These are phyloP conservation scores for Sceloporus tristichus DNA, from an alignment of 2,113 vertebrate species.

Conservation along the genomic window DNA sequence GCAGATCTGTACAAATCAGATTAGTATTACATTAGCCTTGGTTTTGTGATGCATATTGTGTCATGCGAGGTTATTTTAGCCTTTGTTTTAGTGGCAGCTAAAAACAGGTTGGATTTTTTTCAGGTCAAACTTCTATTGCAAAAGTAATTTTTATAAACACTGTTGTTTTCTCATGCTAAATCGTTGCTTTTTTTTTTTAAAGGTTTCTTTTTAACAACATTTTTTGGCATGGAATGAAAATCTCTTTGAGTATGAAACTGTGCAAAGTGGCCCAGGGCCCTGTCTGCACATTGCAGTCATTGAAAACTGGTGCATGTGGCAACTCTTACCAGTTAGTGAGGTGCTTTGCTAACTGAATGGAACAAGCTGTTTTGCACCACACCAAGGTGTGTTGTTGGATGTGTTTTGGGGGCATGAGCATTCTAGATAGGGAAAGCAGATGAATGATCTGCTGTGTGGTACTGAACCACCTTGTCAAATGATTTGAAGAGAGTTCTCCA, in stretches of 20 bases:
- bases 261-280: not conserved
- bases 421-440: too few relatives aligned
- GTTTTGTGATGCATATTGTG: slow-evolving; percentile 36
- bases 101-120: not conserved
- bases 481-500: not conserved
- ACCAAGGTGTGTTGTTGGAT: not conserved
- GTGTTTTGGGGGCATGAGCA: not conserved
- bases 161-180: slow-evolving; percentile 2
- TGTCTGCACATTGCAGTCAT: not conserved
- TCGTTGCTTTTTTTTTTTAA: slow-evolving; percentile 7
- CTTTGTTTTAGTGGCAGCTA: not conserved
- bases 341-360: not conserved
- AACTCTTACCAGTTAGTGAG: not conserved
- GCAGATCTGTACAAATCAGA: slow-evolving; percentile 40
- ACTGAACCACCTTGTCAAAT: too few relatives aligned
- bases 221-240: not conserved
- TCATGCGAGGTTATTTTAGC: not conserved
- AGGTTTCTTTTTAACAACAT: not conserved
- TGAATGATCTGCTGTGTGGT: not conserved
- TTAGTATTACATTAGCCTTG: slow-evolving; percentile 1
- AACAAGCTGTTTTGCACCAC: not conserved
- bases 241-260: not conserved
- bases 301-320: not conserved
- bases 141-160: not conserved
- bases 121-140: not conserved